Evolutionary conservation across 2,113 vertebrate species (phyloP).

Genomic region (Echinops telfairi): DNA sequence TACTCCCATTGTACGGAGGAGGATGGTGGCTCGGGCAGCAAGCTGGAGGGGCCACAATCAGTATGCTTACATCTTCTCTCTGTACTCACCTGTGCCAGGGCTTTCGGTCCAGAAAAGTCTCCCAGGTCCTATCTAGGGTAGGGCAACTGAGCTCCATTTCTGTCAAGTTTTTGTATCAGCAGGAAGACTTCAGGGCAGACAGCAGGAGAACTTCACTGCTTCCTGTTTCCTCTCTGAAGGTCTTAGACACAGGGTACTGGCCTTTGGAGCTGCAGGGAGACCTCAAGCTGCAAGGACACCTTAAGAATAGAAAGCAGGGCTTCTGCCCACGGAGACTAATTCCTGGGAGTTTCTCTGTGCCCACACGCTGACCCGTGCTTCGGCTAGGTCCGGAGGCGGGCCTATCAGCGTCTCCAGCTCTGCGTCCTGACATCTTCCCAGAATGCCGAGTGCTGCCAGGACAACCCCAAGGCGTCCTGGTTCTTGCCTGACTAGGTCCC

Average conservation of each 20-base stretch:
- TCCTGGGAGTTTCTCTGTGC: neutral
- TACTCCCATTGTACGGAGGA: neutral
- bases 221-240: neutral
- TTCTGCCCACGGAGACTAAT: neutral
- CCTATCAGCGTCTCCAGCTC: neutral
- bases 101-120: neutral
- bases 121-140: neutral
- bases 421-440: neutral
- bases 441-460: neutral
- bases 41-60: neutral
- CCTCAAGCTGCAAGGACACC: neutral
- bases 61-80: neutral
- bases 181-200: neutral
- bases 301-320: too few relatives aligned
- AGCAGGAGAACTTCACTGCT: neutral
- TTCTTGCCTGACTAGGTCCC: neutral
- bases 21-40: neutral
- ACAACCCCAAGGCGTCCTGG: neutral
- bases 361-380: neutral
- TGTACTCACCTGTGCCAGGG: neutral
- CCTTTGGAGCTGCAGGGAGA: neutral
- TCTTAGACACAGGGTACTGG: neutral
- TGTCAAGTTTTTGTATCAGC: neutral
- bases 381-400: neutral
- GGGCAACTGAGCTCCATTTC: neutral